phyloP scores from a whole-genome alignment of 2,797 vertebrate species.

The Petrocephalus sullivani region DNA sequence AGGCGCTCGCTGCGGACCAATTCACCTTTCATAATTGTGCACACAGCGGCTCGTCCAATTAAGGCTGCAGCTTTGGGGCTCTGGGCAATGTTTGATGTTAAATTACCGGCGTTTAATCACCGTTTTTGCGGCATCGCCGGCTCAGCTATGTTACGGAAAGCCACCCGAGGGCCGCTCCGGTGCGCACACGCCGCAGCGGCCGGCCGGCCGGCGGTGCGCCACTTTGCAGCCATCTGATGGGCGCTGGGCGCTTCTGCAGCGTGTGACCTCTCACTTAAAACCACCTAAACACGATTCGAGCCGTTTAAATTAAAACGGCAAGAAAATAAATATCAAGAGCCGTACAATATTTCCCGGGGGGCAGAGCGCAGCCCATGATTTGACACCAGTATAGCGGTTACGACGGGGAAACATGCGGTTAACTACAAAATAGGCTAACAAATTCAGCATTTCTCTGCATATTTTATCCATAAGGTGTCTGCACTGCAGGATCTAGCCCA shows the following conservation, averaged over 20 bases:
- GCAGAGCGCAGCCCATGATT: neutral
- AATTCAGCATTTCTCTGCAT: neutral
- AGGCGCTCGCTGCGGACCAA: constrained; percentile 13
- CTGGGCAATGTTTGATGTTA: neutral
- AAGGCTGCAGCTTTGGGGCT: neutral
- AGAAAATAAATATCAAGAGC: neutral
- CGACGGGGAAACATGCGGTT: neutral
- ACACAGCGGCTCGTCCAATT: neutral
- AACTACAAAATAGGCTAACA: neutral
- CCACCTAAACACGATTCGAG: neutral
- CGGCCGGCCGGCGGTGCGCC: neutral
- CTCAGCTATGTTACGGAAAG: neutral
- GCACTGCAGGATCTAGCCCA: neutral
- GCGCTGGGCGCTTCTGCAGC: neutral
- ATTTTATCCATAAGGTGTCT: neutral
- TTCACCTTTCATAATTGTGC: constrained; percentile 19
- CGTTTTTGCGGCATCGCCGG: neutral
- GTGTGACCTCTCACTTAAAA: neutral
- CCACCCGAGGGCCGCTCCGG: neutral
- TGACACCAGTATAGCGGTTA: neutral
- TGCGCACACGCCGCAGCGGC: neutral
- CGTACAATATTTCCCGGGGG: neutral
- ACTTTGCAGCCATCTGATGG: neutral
- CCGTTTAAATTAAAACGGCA: neutral
- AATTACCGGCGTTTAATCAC: neutral